These are phyloP conservation scores for Amphimallon solstitiale DNA, from an alignment of 2,888 invertebrate species.

Conservation along the genomic window DNA sequence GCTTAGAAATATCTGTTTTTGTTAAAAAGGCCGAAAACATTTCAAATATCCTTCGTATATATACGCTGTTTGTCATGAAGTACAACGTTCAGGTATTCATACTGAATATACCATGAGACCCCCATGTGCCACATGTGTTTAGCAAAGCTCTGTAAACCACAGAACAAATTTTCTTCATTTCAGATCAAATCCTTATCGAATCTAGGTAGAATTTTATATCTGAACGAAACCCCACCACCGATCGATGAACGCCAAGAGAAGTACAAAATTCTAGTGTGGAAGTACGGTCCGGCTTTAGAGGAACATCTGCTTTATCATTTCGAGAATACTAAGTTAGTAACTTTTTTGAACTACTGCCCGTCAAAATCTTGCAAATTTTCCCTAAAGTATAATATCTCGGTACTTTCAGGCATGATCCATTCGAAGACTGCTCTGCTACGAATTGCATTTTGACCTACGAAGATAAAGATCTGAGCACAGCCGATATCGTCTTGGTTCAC, in stretches of 20 bases:
- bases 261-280: slow-evolving; percentile 70
- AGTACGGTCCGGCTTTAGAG: slow-evolving; percentile 68
- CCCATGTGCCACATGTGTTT: no score
- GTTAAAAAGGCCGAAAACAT: no score
- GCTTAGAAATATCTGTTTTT: no score
- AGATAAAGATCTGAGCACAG: slow-evolving; percentile 62
- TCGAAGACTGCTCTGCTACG: slow-evolving; percentile 69
- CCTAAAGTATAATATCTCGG: slow-evolving; percentile 2
- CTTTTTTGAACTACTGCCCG: neutral
- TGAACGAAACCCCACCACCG: slow-evolving; percentile 55
- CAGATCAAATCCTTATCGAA: slow-evolving; percentile 56
- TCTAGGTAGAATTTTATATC: slow-evolving; percentile 61
- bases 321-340: slow-evolving; percentile 58
- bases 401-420: slow-evolving; percentile 64
- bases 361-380: neutral
- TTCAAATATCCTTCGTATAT: no score
- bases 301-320: slow-evolving; percentile 68
- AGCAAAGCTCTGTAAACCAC: no score
- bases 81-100: no score
- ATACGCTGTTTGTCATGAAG: no score
- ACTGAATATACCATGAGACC: no score
- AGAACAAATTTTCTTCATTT: no score
- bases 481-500: slow-evolving; percentile 75
- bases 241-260: slow-evolving; percentile 50
- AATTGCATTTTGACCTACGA: slow-evolving; percentile 72